Conservation (phyloP, 2,113 vertebrate genomes). For the Morone saxatilis region DNA sequence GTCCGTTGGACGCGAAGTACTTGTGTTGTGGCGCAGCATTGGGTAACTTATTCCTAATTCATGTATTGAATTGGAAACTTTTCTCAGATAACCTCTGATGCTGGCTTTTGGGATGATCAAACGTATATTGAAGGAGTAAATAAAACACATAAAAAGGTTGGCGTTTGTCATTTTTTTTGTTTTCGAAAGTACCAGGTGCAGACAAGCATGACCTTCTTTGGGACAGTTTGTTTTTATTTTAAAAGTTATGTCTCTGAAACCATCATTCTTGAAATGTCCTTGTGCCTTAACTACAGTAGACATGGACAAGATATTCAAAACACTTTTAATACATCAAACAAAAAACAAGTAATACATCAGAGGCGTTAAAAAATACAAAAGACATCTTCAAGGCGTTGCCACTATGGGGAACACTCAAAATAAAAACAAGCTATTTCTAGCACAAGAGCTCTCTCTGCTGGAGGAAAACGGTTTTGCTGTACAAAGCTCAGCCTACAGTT, state of each 20-base stretch:
- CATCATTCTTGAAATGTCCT: neutral
- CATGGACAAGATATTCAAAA: conserved; percentile 57
- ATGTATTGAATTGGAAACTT: conserved; percentile 65
- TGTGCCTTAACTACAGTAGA: neutral
- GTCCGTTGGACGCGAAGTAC: conserved; percentile 69
- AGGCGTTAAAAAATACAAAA: conserved; percentile 61
- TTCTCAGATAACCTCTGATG: conserved; percentile 55
- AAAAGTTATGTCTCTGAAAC: neutral
- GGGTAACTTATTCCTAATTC: conserved; percentile 58
- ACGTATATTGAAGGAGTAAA: conserved; percentile 73
- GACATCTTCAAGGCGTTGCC: conserved; percentile 23
- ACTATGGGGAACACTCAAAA: conserved; percentile 5
- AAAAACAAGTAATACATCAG: conserved; percentile 71
- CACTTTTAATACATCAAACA: conserved; percentile 79
- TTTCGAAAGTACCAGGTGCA: neutral
- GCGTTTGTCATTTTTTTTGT: conserved; percentile 19
- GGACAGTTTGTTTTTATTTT: neutral
- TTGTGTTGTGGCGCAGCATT: conserved; percentile 46
- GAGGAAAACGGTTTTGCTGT: conserved; percentile 45
- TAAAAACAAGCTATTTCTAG: conserved; percentile 52
- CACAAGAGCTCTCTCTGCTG: conserved; percentile 73
- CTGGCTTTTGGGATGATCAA: conserved; percentile 66
- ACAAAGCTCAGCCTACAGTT: conserved; percentile 33
- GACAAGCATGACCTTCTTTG: neutral
- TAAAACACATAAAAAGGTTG: conserved; percentile 67